phyloP scores from a whole-genome alignment of 2,888 invertebrate genomes.

The Mythimna lalbum region DNA sequence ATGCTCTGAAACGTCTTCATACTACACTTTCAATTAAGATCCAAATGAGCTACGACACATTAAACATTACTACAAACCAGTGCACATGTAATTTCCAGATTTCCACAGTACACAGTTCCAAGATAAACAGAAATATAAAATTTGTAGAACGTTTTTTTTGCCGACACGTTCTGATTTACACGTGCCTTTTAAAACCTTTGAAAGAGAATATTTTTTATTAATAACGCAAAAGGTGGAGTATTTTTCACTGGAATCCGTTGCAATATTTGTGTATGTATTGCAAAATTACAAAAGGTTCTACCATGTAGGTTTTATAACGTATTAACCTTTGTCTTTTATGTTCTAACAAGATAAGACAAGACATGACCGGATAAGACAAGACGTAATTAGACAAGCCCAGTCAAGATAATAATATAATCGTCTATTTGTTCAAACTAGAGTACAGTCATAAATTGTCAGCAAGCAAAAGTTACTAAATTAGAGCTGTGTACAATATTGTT shows the following conservation, averaged over 20 bases:
- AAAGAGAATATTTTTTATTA: neutral
- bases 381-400: no score
- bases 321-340: no score
- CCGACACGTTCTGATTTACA: neutral
- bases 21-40: constrained; percentile 30
- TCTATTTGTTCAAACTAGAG: no score
- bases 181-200: neutral
- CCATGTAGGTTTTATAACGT: no score
- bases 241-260: neutral
- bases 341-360: no score
- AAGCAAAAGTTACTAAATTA: no score
- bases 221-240: neutral
- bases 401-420: no score
- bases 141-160: neutral
- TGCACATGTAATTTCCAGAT: constrained; percentile 7
- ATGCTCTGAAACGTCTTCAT: constrained; percentile 19
- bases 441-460: no score
- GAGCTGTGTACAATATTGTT: no score
- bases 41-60: constrained; percentile 20
- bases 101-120: constrained; percentile 9
- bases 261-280: no score
- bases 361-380: no score
- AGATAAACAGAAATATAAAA: neutral
- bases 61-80: constrained; percentile 18
- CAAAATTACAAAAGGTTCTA: no score